phyloP scores from a whole-genome alignment of 2,113 vertebrate genomes.

The Pan paniscus region DNA sequence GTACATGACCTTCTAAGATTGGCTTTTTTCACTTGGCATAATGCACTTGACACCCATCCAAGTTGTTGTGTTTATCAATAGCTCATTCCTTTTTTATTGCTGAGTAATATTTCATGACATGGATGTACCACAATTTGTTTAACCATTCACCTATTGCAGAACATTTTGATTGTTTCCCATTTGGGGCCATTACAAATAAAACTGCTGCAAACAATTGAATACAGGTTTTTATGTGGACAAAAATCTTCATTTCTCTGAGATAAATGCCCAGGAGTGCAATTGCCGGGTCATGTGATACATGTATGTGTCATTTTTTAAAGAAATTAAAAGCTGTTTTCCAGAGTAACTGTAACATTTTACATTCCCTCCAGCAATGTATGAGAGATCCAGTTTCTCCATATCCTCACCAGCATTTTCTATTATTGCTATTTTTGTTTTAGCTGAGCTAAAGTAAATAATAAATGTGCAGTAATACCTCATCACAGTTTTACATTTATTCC shows the following conservation, averaged over 20 bases:
- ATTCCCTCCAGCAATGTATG: neutral
- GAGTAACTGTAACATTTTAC: neutral
- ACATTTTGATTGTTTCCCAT: neutral
- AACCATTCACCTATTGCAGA: neutral
- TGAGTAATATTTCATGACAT: neutral
- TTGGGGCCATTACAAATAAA: constrained; percentile 23
- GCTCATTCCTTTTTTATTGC: neutral
- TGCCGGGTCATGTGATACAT: neutral
- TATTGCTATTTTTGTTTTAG: constrained; percentile 13
- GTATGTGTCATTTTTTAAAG: neutral
- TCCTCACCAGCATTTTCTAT: neutral
- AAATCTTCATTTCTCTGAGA: constrained; percentile 18
- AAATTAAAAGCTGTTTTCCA: neutral
- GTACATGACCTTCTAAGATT: neutral
- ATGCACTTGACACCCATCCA: neutral
- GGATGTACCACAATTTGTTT: neutral
- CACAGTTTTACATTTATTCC: neutral
- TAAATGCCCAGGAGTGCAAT: neutral
- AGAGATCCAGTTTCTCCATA: neutral
- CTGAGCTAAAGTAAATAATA: neutral
- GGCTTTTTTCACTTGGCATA: neutral
- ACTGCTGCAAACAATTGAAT: neutral
- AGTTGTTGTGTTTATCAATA: neutral
- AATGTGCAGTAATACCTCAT: neutral
- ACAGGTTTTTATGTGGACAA: neutral